Evolutionary conservation across 1,140 invertebrate genomes (phyloP), one percentile per base, ranked within the genome.

Genomic region (Ceratitis capitata): DNA sequence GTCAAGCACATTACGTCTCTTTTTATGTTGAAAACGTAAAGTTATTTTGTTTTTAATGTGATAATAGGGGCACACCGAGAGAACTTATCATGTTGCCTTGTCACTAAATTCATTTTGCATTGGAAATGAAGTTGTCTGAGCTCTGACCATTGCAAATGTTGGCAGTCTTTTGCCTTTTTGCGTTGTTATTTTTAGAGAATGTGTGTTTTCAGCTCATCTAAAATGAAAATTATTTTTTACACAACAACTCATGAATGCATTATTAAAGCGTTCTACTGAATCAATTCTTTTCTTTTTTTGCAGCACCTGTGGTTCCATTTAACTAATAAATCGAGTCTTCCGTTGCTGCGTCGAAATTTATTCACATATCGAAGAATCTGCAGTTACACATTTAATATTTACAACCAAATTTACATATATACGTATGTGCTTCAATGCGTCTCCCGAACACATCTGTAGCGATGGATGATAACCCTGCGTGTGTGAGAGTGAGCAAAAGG

Each of bases 271-370:
- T 39, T 10, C 3, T 35, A 19, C 61, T 69, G 12, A 64, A n/a
- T 29, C 3, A 2, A 9, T 32, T 12, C 58, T 61, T 45, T 78
- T 45, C 19, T 10, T 23, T 45, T n/a, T 78, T 78, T 74, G 19
- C 7, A n/a, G 39, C 39, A 14, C 32, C 12, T 32, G 19, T 29
- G 56, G 26, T 7, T 61, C 26, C 56, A n/a, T 61, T 61, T 26
- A 78, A 78, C 69, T 45, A 78, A 78, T 78, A 78, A 78, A 78
- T 42, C n/a, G 69, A 23, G 39, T 45, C 39, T 45, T 78, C 69
- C 69, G 69, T 45, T 5, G n/a, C 16, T 0, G 9, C 64, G 42
- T n/a, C 39, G 23, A 45, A 74, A 74, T 19, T 23, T 74, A 39
- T 78, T 78, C 69, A 78, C 39, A 45, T 47, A 35, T 45, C 26